phyloP scores from a whole-genome alignment of 2,888 invertebrate species.

The Athetis lepigone region DNA sequence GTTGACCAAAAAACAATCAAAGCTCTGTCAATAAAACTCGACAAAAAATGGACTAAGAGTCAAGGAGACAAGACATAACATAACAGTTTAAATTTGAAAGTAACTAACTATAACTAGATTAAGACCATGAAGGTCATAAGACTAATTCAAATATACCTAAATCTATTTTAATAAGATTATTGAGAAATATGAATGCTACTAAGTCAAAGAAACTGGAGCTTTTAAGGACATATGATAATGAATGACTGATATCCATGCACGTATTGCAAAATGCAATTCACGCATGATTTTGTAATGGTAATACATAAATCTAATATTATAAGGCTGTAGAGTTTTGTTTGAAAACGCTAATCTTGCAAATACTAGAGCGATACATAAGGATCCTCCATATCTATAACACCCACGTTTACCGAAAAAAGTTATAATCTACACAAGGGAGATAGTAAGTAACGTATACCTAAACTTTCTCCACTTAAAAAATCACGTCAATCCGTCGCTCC shows the following conservation, averaged over 20 bases:
- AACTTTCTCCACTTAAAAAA: too few species aligned
- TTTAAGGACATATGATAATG: constrained; percentile 12
- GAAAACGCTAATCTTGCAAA: too few species aligned
- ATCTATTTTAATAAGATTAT: not conserved
- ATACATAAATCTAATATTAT: not conserved
- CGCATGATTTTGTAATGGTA: constrained; percentile 18
- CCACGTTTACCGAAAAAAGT: too few species aligned
- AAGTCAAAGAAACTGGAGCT: constrained; percentile 3
- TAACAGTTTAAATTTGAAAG: constrained; percentile 44
- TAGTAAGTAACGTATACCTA: too few species aligned
- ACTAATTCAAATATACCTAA: constrained; percentile 3
- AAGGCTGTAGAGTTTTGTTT: too few species aligned
- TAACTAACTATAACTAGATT: constrained; percentile 22
- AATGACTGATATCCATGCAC: not conserved
- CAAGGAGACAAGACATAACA: constrained; percentile 31
- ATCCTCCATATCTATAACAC: too few species aligned
- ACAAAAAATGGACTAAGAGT: constrained; percentile 6
- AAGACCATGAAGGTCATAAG: constrained; percentile 23
- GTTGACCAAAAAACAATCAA: too few species aligned
- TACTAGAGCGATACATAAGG: too few species aligned
- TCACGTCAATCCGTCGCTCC: too few species aligned
- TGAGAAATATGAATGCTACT: constrained; percentile 16
- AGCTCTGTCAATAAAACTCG: too few species aligned
- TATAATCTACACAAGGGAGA: too few species aligned
- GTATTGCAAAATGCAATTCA: constrained; percentile 4